Percentiles rank a stretch among this genome's conserved stretches.
These are phyloP conservation scores for Leptogaster cylindrica DNA, from an alignment of 2,888 invertebrate species.

Conservation along the genomic window DNA sequence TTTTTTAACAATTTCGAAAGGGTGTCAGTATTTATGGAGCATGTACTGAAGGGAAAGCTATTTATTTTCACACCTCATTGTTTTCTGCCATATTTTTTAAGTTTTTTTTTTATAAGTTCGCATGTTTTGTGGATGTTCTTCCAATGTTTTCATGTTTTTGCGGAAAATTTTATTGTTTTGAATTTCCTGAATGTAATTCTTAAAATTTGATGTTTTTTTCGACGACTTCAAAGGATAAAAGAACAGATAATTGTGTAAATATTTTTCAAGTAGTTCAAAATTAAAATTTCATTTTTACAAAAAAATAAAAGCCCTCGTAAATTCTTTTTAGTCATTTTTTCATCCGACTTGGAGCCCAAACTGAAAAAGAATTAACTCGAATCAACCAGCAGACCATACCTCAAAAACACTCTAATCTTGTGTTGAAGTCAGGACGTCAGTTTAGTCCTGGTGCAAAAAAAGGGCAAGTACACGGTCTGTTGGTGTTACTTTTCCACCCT, in stretches of 20 bases:
- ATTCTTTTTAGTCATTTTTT: not conserved
- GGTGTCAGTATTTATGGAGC: not conserved
- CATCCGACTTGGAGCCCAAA: too few species aligned
- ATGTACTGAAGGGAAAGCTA: conserved; percentile 12
- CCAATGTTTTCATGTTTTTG: too few species aligned
- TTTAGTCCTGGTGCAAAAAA: conserved; percentile 8
- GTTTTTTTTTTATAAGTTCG: conserved; percentile 8
- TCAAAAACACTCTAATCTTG: conserved; percentile 21
- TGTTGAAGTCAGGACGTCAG: too few species aligned
- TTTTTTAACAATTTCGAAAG: conserved; percentile 7
- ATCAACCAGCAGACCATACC: conserved; percentile 17
- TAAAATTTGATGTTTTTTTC: too few species aligned
- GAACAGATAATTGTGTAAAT: not conserved
- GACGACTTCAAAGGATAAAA: too few species aligned
- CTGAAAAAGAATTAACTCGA: conserved; percentile 24
- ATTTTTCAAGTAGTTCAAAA: conserved; percentile 6
- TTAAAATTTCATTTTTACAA: not conserved
- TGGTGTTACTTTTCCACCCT: not conserved
- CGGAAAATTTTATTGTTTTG: too few species aligned
- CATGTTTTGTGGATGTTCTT: not conserved
- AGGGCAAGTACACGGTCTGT: not conserved
- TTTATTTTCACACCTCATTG: conserved; percentile 36
- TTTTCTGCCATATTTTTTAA: conserved; percentile 17
- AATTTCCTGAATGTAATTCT: too few species aligned
- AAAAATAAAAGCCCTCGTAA: not conserved